Base-by-base conservation (phyloP, 2,113 vertebrate species). In the Dissostichus mawsoni region DNA sequence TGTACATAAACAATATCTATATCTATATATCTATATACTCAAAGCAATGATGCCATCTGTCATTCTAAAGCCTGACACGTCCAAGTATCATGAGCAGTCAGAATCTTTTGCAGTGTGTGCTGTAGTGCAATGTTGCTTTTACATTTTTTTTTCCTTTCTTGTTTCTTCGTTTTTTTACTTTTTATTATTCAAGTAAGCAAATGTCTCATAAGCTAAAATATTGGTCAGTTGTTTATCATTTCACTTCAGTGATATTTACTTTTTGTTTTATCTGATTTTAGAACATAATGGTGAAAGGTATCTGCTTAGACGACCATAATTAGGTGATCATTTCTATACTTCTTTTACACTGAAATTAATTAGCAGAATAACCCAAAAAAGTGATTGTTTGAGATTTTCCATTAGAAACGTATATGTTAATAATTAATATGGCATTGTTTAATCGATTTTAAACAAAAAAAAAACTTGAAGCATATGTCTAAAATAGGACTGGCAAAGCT, bases 1-100 rank as follows among this genome's bases (percentile, higher is more conserved):
- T 95, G 91, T 94, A 93, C 92, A 93, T 93, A 94, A 92, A 91
- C 89, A 90, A 92, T 90, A 92, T 92, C 82, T 92, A 92, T 93
- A 91, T 90, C 82, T 93, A 93, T 95, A 90, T 94, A 88, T 90
- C 71, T 92, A 91, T 94, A 92, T 94, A 94, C 88, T 95, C 91
- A 89, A 90, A 94, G 88, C 83, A 92, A 92, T 91, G 90, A 90
- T 87, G 87, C 90, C 88, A 91, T 92, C 86, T 80, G 79, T 90
- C 51, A 68, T 90, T 87, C 90, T 74, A 61, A 90, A 89, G 85
- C 69, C 81, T 81, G 68, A 84, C 83, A 85, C 57, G 36, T 90
- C 57, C 83, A 89, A 83, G 67, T 81, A 89, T 93, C 66, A 73
- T 80, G 67, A 88, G 80, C 87, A 78, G 84, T 93, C 84, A 81